Percentiles rank a stretch among this genome's conserved stretches.
These are phyloP conservation scores for Carlito syrichta DNA, from an alignment of 2,113 vertebrate species.

Conservation along the genomic window DNA sequence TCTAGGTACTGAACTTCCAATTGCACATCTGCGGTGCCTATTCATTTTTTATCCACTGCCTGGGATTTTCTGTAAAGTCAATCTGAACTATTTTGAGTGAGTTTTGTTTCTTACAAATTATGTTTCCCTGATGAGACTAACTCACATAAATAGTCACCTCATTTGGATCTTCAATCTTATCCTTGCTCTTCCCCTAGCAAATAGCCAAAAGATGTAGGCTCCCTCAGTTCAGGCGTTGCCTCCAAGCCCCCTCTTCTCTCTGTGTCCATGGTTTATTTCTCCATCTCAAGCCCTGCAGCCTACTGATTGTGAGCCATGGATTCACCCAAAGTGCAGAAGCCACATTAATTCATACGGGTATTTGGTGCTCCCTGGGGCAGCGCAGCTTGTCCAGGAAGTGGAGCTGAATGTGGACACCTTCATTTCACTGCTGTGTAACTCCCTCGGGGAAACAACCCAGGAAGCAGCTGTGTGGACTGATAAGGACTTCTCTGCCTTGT, in stretches of 20 bases:
- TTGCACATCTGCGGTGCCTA: not conserved
- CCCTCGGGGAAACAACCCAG: not conserved
- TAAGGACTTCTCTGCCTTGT: conserved; percentile 13
- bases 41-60: not conserved
- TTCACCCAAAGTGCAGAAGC: not conserved
- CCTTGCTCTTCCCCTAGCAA: not conserved
- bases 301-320: fast-evolving
- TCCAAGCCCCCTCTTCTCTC: not conserved
- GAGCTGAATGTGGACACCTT: conserved; percentile 10
- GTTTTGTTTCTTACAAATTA: not conserved
- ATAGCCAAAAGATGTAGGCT: not conserved
- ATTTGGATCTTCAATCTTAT: not conserved
- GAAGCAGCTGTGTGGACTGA: conserved; percentile 36
- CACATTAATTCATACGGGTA: not conserved
- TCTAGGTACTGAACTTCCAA: not conserved
- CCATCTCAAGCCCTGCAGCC: not conserved
- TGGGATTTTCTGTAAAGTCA: not conserved
- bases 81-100: not conserved
- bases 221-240: not conserved
- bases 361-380: not conserved
- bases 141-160: not conserved
- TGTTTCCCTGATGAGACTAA: not conserved
- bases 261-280: not conserved
- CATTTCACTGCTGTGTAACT: not conserved
- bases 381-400: not conserved